These are phyloP conservation scores for Urocyon cinereoargenteus DNA, from an alignment of 2,797 vertebrate species.

Conservation along the genomic window DNA sequence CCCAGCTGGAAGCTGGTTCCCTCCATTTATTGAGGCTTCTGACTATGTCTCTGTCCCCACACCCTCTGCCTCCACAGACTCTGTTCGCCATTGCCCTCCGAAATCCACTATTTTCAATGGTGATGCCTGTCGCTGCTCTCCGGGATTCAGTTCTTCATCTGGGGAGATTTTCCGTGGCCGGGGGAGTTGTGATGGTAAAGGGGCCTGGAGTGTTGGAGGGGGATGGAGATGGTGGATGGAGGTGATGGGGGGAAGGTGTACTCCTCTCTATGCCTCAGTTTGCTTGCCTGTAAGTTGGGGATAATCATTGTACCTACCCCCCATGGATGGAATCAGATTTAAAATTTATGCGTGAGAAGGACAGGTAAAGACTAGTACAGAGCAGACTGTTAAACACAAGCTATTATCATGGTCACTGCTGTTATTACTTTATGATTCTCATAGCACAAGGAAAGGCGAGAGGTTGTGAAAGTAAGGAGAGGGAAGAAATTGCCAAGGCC, in stretches of 20 bases:
- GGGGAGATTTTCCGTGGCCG: rapidly evolving
- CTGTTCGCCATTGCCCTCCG: rapidly evolving
- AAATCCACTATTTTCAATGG: neutral
- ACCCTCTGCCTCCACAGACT: neutral
- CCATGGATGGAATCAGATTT: neutral
- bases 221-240: neutral
- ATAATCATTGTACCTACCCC: neutral
- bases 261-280: neutral
- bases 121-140: neutral
- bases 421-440: neutral
- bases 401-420: neutral
- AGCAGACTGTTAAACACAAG: neutral
- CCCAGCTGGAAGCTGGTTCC: neutral
- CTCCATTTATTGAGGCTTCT: neutral
- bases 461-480: neutral
- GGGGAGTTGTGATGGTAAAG: neutral
- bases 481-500: neutral
- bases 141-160: rapidly evolving
- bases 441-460: neutral
- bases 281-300: neutral
- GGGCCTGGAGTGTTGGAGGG: neutral
- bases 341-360: neutral
- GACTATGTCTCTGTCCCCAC: neutral
- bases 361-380: neutral
- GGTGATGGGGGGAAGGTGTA: neutral